Evolutionary conservation across 2,797 vertebrate genomes (phyloP).

Genomic region (Halcyon smyrnensis): DNA sequence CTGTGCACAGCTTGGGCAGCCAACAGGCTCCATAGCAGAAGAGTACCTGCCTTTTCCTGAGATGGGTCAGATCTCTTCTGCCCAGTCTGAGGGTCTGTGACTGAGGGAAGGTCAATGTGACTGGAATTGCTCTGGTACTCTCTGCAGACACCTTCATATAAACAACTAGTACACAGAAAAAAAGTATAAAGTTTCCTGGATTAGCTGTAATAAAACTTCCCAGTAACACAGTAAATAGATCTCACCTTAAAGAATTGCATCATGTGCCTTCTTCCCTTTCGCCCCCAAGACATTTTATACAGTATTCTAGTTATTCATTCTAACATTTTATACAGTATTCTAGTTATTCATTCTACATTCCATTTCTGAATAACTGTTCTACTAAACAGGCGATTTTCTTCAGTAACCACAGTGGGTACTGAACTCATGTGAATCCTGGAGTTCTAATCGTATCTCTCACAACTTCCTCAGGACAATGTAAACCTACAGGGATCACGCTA

Average conservation of each 20-base stretch:
- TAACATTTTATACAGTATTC: neutral
- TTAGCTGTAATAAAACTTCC: neutral
- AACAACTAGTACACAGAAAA: neutral
- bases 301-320: neutral
- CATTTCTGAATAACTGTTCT: neutral
- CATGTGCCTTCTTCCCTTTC: neutral
- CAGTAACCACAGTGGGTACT: neutral
- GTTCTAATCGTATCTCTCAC: neutral
- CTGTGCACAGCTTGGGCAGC: accelerated
- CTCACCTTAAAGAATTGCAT: neutral
- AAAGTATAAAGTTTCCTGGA: neutral
- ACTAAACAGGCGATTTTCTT: neutral
- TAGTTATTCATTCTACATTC: neutral
- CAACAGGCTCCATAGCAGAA: neutral
- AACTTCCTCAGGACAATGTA: neutral
- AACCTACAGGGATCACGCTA: neutral
- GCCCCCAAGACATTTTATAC: neutral
- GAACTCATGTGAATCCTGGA: neutral
- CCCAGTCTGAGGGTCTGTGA: neutral
- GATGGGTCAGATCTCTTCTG: neutral
- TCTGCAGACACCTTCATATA: neutral
- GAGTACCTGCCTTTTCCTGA: neutral
- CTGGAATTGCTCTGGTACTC: neutral
- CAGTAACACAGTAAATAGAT: neutral
- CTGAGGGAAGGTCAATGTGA: neutral